phyloP scores from a whole-genome alignment of 2,113 vertebrate species.

The Phoenicopterus ruber region DNA sequence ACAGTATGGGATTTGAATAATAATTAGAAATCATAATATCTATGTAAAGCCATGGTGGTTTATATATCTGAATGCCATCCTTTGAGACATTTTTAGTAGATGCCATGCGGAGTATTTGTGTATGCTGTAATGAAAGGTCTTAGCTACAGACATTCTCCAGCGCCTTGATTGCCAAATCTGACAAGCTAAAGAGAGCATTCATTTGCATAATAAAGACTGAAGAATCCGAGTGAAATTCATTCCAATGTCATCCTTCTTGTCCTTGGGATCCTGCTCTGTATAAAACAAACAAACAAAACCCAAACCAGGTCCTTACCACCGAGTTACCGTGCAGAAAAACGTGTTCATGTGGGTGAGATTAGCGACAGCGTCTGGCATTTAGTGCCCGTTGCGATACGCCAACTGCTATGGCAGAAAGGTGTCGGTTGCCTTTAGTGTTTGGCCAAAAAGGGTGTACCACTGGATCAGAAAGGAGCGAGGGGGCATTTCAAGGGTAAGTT shows the following conservation, averaged over 20 bases:
- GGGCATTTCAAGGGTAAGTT: not conserved
- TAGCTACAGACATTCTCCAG: not conserved
- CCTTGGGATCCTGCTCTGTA: slow-evolving; percentile 7
- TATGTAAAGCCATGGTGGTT: not conserved
- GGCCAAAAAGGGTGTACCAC: not conserved
- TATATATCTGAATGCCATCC: not conserved
- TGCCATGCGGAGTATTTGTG: not conserved
- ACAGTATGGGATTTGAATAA: not conserved
- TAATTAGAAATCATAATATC: not conserved
- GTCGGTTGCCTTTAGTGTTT: not conserved
- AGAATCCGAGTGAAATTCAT: slow-evolving; percentile 4
- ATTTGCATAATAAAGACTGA: slow-evolving; percentile 54
- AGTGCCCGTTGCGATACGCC: not conserved
- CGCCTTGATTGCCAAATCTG: slow-evolving; percentile 24
- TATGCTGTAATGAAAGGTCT: not conserved
- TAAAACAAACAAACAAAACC: not conserved
- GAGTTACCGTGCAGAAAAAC: not conserved
- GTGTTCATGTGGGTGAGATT: not conserved
- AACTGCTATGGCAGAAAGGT: not conserved
- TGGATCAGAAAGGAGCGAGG: not conserved
- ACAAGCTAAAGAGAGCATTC: slow-evolving; percentile 3
- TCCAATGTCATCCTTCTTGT: not conserved
- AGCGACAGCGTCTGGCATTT: not conserved
- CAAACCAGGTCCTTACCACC: not conserved
- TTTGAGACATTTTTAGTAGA: not conserved